These are phyloP conservation scores for Leptocoma aspasia DNA, from an alignment of 2,113 vertebrate genomes.

Conservation along the genomic window DNA sequence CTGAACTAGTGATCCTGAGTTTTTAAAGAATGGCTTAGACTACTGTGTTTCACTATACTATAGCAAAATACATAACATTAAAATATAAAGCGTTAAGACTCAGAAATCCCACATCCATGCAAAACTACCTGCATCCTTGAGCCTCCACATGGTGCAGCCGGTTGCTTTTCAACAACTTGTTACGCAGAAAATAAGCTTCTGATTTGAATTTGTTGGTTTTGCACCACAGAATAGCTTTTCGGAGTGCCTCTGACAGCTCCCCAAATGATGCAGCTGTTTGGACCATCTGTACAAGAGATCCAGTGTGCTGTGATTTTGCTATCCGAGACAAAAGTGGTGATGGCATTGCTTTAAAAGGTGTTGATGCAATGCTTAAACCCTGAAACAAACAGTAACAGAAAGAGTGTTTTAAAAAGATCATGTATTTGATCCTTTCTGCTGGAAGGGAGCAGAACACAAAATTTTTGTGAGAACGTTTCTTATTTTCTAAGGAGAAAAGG, in stretches of 20 bases:
- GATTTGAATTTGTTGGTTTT: constrained; percentile 62
- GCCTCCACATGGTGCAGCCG: constrained; percentile 75
- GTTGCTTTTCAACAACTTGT: constrained; percentile 75
- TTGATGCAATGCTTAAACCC: not conserved
- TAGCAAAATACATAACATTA: not conserved
- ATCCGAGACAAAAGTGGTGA: not conserved
- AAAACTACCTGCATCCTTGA: constrained; percentile 71
- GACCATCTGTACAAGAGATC: constrained; percentile 54
- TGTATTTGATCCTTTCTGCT: not conserved
- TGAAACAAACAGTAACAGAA: constrained; percentile 38
- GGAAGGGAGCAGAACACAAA: not conserved
- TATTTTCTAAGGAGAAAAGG: not conserved
- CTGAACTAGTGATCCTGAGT: not conserved
- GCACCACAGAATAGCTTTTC: constrained; percentile 66
- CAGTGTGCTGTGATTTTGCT: not conserved
- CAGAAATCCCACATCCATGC: not conserved
- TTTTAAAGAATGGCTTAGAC: not conserved
- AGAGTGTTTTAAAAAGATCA: not conserved
- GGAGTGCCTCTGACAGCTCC: constrained; percentile 71
- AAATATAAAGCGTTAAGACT: not conserved
- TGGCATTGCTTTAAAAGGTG: not conserved
- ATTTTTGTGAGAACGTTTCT: not conserved
- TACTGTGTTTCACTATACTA: not conserved
- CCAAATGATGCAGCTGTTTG: constrained; percentile 52
- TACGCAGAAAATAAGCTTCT: constrained; percentile 67